A percentile compares a stretch with the other conserved stretches of the same genome.
Conservation (phyloP, 2,113 vertebrate genomes). For the Propithecus coquereli region DNA sequence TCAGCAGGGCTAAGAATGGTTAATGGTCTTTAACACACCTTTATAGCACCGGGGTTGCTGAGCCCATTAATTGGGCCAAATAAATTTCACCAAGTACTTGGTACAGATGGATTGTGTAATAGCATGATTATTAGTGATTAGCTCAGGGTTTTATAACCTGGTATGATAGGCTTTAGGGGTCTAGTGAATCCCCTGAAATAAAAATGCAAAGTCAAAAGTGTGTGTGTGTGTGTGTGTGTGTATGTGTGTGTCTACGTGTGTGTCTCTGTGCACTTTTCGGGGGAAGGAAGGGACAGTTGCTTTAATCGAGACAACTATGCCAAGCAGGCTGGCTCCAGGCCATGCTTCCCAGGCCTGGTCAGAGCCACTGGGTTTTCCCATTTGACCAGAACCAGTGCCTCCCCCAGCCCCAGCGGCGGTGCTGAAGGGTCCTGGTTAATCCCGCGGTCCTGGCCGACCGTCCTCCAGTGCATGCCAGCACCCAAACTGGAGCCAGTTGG, state of each 20-base stretch:
- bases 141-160: not conserved
- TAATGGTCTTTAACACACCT: not conserved
- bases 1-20: not conserved
- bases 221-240: fast-evolving
- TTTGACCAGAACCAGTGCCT: not conserved
- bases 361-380: not conserved
- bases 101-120: not conserved
- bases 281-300: not conserved
- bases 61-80: not conserved
- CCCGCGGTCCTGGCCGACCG: not conserved
- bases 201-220: not conserved
- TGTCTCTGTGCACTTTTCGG: not conserved
- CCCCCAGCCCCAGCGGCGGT: not conserved
- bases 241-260: fast-evolving
- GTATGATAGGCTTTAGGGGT: not conserved
- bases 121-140: not conserved
- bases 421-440: not conserved
- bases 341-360: not conserved
- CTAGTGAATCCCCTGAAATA: not conserved
- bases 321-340: not conserved
- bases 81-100: not conserved
- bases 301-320: not conserved
- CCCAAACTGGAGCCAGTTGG: not conserved
- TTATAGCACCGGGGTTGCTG: not conserved
- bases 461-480: not conserved